A percentile compares a stretch with the other conserved stretches of the same genome.
phyloP scores from a whole-genome alignment of 2,113 vertebrate genomes.

The Cephalopterus ornatus region DNA sequence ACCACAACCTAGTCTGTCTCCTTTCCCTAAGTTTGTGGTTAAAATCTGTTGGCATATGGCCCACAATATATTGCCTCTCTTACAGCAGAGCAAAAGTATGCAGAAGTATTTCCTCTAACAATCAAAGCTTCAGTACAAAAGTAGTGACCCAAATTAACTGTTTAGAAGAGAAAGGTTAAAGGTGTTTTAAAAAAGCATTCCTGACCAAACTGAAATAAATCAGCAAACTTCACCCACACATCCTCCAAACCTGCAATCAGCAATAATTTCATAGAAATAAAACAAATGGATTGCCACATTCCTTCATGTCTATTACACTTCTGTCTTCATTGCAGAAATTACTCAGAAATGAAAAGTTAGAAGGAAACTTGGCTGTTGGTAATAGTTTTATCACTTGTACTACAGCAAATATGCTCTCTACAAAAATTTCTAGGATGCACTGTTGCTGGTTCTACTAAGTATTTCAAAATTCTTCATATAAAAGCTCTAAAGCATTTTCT shows the following conservation, averaged over 20 bases:
- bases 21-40: conserved; percentile 46
- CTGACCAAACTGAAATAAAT: conserved; percentile 48
- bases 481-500: background rate
- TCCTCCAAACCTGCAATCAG: conserved; percentile 64
- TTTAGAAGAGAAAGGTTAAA: conserved; percentile 62
- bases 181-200: conserved; percentile 65
- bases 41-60: conserved; percentile 61
- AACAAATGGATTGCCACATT: conserved; percentile 68
- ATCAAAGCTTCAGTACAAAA: conserved; percentile 51
- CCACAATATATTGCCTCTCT: conserved; percentile 53
- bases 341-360: conserved; percentile 67
- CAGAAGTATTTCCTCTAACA: conserved; percentile 64
- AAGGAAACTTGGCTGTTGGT: conserved; percentile 67
- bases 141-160: conserved; percentile 60
- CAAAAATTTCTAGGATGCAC: conserved; percentile 9
- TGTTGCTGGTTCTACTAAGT: conserved; percentile 8
- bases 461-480: background rate
- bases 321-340: conserved; percentile 65
- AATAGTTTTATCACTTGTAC: conserved; percentile 46
- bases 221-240: conserved; percentile 56
- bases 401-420: background rate
- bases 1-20: conserved; percentile 56
- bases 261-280: conserved; percentile 68
- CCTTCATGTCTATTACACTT: conserved; percentile 65
- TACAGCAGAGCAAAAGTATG: conserved; percentile 65